Base-by-base conservation (phyloP, 2,797 vertebrate species). In the Pipistrellus pygmaeus region DNA sequence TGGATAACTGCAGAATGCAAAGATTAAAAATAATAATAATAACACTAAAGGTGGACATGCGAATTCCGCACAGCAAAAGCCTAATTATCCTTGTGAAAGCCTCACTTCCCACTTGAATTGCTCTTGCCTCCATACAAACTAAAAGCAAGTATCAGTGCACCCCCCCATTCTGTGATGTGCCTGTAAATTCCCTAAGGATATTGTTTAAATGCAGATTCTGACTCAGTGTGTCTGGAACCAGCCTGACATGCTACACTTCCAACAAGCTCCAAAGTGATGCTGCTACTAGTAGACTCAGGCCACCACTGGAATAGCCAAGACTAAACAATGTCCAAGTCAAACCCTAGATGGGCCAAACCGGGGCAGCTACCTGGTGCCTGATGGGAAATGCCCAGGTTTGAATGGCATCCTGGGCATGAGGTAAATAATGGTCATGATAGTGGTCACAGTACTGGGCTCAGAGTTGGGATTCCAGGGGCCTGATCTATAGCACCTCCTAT, bases 41-140 rank as follows among this genome's bases (percentile, higher is more conserved):
- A 85, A 35, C 76, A 92, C 84, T 87, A 66, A 57, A 95, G 48
- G 85, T 87, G 32, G 68, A 66, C 77, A 91, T 55, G 60, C 89
- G 53, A 35, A 80, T 20, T 90, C 38, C 53, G 30, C 53, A 92
- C 83, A 77, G 46, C 53, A 77, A 87, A 93, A 81, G 35, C 46
- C 60, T 83, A 92, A 53, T 95, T 62, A 84, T 73, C 25, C 32
- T 51, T 75, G 30, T 55, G 51, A 75, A 95, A 90, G 89, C 30
- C 82, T 87, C 44, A 53, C 53, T 88, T 90, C 41, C 77, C 60
- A 81, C 81, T 91, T 82, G 77, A 87, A 88, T 55, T 93, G 57
- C 48, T 18, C 41, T 93, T 95, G 51, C 53, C 80, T 85, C 27
- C 30, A 62, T 86, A 83, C 6, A 84, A 48, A 87, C 41, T 81